Conservation (phyloP, 2,113 vertebrate genomes). For the Poeciliopsis prolifica region DNA sequence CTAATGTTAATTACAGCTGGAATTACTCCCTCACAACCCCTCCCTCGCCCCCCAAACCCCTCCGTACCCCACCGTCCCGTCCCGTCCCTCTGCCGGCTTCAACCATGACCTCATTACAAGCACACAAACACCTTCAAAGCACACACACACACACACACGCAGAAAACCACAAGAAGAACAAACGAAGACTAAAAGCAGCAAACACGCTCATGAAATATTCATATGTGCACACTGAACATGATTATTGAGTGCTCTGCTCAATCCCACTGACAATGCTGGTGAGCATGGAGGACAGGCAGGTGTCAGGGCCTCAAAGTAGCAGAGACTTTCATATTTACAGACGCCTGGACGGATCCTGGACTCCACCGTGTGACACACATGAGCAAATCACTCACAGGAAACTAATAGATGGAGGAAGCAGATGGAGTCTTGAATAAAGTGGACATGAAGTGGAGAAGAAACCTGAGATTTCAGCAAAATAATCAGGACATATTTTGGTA, state of each 20-base stretch:
- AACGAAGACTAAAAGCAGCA: conserved; percentile 54
- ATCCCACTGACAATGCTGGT: conserved; percentile 14
- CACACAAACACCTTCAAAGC: conserved; percentile 45
- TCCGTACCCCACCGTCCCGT: not conserved
- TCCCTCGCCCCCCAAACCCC: no score
- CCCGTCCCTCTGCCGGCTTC: conserved; percentile 45
- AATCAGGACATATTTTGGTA: not conserved
- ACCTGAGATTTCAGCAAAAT: conserved; percentile 3
- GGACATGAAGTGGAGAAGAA: not conserved
- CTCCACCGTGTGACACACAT: conserved; percentile 26
- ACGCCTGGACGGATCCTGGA: conserved; percentile 4
- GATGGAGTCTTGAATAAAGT: conserved; percentile 1
- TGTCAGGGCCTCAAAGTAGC: conserved; percentile 19
- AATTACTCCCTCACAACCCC: conserved; percentile 65
- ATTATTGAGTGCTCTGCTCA: conserved; percentile 32
- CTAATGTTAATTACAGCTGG: conserved; percentile 77
- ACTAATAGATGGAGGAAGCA: not conserved
- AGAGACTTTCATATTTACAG: conserved; percentile 26
- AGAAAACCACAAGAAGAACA: conserved; percentile 25
- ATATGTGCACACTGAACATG: conserved; percentile 39
- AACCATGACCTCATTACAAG: conserved; percentile 74
- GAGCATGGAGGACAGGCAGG: conserved; percentile 10
- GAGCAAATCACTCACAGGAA: conserved; percentile 18
- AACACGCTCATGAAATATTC: conserved; percentile 65
- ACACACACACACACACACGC: conserved; percentile 28